Conservation (phyloP, 2,888 invertebrate genomes). For the Sinotaia quadrata region DNA sequence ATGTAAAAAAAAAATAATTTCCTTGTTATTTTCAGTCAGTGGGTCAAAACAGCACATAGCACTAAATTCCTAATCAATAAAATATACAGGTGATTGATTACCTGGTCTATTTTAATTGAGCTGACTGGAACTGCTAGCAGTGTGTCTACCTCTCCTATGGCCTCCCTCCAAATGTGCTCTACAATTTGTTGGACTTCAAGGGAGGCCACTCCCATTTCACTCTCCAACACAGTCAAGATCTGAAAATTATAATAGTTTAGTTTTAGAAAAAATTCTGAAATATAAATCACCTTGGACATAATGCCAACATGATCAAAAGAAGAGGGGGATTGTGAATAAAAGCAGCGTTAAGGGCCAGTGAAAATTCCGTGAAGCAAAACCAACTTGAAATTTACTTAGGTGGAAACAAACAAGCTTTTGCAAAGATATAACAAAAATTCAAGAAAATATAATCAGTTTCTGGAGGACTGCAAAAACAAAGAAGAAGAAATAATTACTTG, state of each 20-base stretch:
- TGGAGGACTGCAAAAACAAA: no score
- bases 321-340: not conserved
- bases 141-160: slow-evolving; percentile 57
- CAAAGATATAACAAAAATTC: no score
- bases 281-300: not conserved
- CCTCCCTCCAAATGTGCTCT: slow-evolving; percentile 67
- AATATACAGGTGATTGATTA: slow-evolving; percentile 37
- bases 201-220: slow-evolving; percentile 27
- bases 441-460: no score
- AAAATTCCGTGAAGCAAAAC: no score
- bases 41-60: no score
- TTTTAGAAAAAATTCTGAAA: not conserved
- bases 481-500: slow-evolving; percentile 47
- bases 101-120: slow-evolving; percentile 61
- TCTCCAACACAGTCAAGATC: slow-evolving; percentile 48
- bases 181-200: slow-evolving; percentile 51
- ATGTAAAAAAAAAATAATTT: no score
- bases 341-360: no score
- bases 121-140: slow-evolving; percentile 47
- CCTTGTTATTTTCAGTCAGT: no score
- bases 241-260: slow-evolving; percentile 19
- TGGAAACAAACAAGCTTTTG: no score
- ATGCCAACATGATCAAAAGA: not conserved
- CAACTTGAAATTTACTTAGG: no score
- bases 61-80: no score